Conservation (phyloP, 1,140 invertebrate species). For the Drosophila athabasca region DNA sequence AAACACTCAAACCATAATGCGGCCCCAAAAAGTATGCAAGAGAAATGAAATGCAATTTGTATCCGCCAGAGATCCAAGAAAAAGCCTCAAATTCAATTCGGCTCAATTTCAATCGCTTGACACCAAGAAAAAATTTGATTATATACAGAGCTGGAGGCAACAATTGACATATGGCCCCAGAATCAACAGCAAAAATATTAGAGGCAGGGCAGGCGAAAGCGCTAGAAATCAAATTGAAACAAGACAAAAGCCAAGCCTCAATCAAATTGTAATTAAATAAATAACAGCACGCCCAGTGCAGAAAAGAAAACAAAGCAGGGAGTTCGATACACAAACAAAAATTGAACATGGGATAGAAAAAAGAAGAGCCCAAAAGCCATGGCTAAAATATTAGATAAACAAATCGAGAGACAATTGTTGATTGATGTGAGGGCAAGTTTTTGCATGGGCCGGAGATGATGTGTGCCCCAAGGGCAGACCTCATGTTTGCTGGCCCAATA, state of each 20-base stretch:
- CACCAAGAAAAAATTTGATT: slow-evolving; percentile 57
- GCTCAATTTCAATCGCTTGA: slow-evolving; percentile 40
- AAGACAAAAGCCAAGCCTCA: slow-evolving; percentile 59
- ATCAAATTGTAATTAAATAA: slow-evolving; percentile 77
- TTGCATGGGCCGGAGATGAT: slow-evolving; percentile 7
- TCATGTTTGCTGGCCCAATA: slow-evolving; percentile 34
- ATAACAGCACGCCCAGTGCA: slow-evolving; percentile 35
- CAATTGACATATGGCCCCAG: slow-evolving; percentile 39
- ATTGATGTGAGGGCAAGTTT: slow-evolving; percentile 43
- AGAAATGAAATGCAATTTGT: slow-evolving; percentile 25
- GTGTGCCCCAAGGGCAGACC: slow-evolving; percentile 12
- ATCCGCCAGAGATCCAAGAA: slow-evolving; percentile 43
- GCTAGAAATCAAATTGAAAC: slow-evolving; percentile 17
- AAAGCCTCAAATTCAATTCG: slow-evolving; percentile 49
- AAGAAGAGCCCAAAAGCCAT: slow-evolving; percentile 33
- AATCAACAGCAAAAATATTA: slow-evolving; percentile 4
- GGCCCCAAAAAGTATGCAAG: slow-evolving; percentile 55
- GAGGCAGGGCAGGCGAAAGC: slow-evolving; percentile 25
- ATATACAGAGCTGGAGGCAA: slow-evolving; percentile 49
- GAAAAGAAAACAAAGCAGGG: slow-evolving; percentile 7
- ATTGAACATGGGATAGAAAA: neutral
- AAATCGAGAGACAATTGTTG: slow-evolving; percentile 58
- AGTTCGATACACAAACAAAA: slow-evolving; percentile 6
- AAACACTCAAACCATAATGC: neutral
- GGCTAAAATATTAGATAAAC: slow-evolving; percentile 68